Evolutionary conservation across 1,140 invertebrate species (phyloP), one percentile per base, ranked within the genome.

Genomic region (Harpegnathos saltator): DNA sequence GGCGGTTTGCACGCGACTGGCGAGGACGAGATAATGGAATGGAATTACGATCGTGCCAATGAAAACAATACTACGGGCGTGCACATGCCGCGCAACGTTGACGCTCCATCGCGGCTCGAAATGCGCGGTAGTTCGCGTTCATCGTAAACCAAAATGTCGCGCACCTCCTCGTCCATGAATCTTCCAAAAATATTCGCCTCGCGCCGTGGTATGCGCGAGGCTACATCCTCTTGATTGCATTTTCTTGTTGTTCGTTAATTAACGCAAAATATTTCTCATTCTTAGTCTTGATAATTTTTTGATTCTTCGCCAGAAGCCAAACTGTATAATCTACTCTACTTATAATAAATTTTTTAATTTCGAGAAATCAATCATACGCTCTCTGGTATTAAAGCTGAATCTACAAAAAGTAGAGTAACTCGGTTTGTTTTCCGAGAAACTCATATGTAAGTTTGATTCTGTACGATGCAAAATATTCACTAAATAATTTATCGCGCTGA

Each of bases 1-100:
- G 59, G 56, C 15, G n/a, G 14, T n/a, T n/a, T 82, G 26, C 71
- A 19, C 63, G 24, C 63, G 69, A 74, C 69, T 84, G 86, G 38
- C 56, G 17, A 54, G 54, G 22, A 61, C 74, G 52, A 75, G 85
- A 88, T 87, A 88, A 88, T 88, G 71, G 86, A 84, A 87, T 81
- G 71, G 62, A 87, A 87, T 87, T 89, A 89, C 77, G 78, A 85
- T 85, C 61, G 68, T 88, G 72, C 58, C 68, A 62, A 66, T 85
- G 87, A 89, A 89, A 85, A 87, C 78, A 89, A 80, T 89, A 78
- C 78, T 33, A n/a, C n/a, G 22, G 4, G 44, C 66, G 50, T 48
- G 50, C 44, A 59, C 65, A 65, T 71, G 15, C 65, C 65, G n/a
- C 19, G 48, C 59, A 50, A 80, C n/a, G 62, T 52, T 17, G 80